Evolutionary conservation across 92 coral and sea anemone genomes (phyloP), one percentile per base, ranked within the genome.

Genomic region (Epizoanthus scotinus): DNA sequence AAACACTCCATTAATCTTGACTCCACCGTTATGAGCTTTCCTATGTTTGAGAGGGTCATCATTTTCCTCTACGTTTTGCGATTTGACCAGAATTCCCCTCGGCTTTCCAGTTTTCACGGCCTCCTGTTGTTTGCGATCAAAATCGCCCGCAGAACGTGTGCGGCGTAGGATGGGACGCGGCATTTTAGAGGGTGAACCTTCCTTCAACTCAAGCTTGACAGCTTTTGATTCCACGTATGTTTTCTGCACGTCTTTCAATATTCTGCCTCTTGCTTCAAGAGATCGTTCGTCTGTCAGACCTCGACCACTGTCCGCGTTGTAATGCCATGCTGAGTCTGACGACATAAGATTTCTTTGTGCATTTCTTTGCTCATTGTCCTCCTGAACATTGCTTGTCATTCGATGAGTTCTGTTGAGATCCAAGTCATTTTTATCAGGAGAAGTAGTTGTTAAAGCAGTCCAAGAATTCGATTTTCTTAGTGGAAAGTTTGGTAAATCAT

Each of bases 1-100:
- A 65, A 82, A 82, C 73, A 96, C 90, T 15, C 99, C 99, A 63
- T 96, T 96, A 25, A 96, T 96, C 82, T 93, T 96, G 18, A 96
- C 99, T 47, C 87, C 72, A 34, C 87, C 89, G 2, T 83, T 88
- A 14, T 67, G 84, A 27, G 85, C 29, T 59, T 65, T 67, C 73
- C 67, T 84, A 69, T 86, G 90, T 78, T 80, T 88, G 19, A 81
- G 82, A 7, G 71, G 19, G n/a, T 69, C 26, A 5, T 90, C 92
- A 22, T 85, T 87, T 63, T 90, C 97, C 50, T 94, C 97, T n/a
- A 73, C 26, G 65, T 87, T 83, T 38, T 88, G 91, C 18, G 87
- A 67, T 72, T 93, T 93, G 20, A 91, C 79, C 71, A 96, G 84
- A 24, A 96, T 93, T 77, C 98, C 99, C 68, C 92, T 91, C 52